Conservation (phyloP, 2,888 invertebrate species). For the Cryptus viduatorius region DNA sequence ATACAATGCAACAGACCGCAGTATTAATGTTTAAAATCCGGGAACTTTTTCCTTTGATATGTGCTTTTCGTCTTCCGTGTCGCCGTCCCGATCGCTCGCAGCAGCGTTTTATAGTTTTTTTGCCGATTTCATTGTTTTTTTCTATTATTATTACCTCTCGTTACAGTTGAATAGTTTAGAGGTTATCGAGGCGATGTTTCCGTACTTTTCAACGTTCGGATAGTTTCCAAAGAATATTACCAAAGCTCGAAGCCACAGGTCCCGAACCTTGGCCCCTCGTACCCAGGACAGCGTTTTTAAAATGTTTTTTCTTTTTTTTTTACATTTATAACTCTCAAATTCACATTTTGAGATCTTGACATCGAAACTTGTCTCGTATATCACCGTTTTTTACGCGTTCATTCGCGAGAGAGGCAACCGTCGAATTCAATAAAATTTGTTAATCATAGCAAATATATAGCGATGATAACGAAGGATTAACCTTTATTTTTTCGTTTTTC, state of each 20-base stretch:
- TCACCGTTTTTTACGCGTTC: conserved; percentile 22
- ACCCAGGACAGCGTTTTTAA: conserved; percentile 42
- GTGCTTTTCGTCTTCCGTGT: conserved; percentile 57
- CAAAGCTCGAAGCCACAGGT: conserved; percentile 51
- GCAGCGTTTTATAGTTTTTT: conserved; percentile 17
- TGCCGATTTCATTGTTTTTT: background rate
- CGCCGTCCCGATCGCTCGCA: background rate
- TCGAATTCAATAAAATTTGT: conserved; percentile 21
- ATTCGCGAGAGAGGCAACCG: conserved; percentile 30
- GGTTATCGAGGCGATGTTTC: conserved; percentile 36
- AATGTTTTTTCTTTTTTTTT: conserved; percentile 10
- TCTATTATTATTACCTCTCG: conserved; percentile 20
- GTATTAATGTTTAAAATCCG: conserved; percentile 36
- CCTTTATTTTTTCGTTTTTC: background rate
- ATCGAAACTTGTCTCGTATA: background rate
- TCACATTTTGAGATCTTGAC: background rate
- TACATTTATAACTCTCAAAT: background rate
- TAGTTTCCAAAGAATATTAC: conserved; percentile 43
- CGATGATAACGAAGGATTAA: background rate
- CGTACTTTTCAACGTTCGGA: conserved; percentile 4
- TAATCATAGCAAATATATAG: conserved; percentile 26
- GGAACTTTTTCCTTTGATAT: conserved; percentile 67
- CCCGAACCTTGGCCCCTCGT: conserved; percentile 59
- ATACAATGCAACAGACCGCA: conserved; percentile 38
- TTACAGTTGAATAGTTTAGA: conserved; percentile 29